phyloP scores from a whole-genome alignment of 2,888 invertebrate genomes.

The Zonitis immaculata region DNA sequence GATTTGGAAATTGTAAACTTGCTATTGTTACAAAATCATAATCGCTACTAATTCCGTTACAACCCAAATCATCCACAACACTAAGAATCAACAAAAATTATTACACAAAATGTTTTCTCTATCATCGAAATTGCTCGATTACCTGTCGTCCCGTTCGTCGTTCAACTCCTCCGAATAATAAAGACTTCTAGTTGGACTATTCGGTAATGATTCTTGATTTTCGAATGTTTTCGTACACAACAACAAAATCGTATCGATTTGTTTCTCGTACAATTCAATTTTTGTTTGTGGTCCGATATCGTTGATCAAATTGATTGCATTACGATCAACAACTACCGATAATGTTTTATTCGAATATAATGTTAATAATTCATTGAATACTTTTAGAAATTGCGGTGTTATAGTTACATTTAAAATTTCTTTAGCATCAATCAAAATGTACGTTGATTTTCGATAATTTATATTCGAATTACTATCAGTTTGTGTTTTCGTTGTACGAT shows the following conservation, averaged over 20 bases:
- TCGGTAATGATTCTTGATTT: slow-evolving; percentile 58
- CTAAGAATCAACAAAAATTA: too few relatives aligned
- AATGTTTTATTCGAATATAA: slow-evolving; percentile 47
- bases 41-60: slow-evolving; percentile 28
- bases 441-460: too few relatives aligned
- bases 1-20: slow-evolving; percentile 49
- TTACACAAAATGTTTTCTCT: too few relatives aligned
- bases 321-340: slow-evolving; percentile 43
- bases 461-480: slow-evolving; percentile 31
- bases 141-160: slow-evolving; percentile 46
- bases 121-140: too few relatives aligned
- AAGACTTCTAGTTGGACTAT: slow-evolving; percentile 50
- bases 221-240: slow-evolving; percentile 58
- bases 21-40: slow-evolving; percentile 43
- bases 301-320: slow-evolving; percentile 54
- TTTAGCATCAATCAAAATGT: slow-evolving; percentile 63
- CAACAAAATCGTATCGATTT: slow-evolving; percentile 45
- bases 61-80: slow-evolving; percentile 27
- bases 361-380: slow-evolving; percentile 47
- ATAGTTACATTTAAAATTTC: slow-evolving; percentile 64
- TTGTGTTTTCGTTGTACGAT: slow-evolving; percentile 24
- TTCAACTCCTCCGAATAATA: slow-evolving; percentile 29
- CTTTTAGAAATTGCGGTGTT: slow-evolving; percentile 60
- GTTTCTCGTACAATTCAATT: slow-evolving; percentile 54
- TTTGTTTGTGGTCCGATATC: slow-evolving; percentile 61